Base-by-base conservation (phyloP, 2,113 vertebrate species). In the Heptranchias perlo region DNA sequence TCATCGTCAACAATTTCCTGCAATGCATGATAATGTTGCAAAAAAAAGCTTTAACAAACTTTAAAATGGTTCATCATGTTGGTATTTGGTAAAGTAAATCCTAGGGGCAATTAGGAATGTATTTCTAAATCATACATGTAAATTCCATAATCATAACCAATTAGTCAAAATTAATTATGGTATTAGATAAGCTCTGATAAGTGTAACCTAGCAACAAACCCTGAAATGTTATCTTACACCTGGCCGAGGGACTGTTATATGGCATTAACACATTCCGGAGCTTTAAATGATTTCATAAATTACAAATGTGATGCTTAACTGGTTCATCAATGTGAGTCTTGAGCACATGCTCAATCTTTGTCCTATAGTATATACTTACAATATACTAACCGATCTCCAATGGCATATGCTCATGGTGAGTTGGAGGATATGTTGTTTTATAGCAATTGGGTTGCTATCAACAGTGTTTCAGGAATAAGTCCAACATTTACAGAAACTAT, bases 71-170 rank as follows among this genome's bases (percentile, higher is more conserved):
- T 91, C 49, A 62, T 21, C 11, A 39, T 92, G 89, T 21, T n/a
- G 0, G 4, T 61, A 61, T 62, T 62, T 44, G 54, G 35, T 61
- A n/a, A 93, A 61, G 16, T 39, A 61, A 93, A 64, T 93, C 89
- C 89, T 23, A 39, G n/a, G 35, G 35, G 89, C 58, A 93, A 62
- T n/a, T 62, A 61, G n/a, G n/a, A 93, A 93, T 4, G 25, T 21
- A 76, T 76, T 91, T 91, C 54, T 93, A 93, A 93, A 64, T 93
- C 61, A 25, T 39, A 64, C n/a, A 35, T 93, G n/a, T 61, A 93
- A 64, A 93, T 93, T 93, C 89, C 18, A 93, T 39, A 62, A 93
- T 58, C 54, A 92, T n/a, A 61, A n/a, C 89, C 35, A 93, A 93
- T 93, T 62, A 62, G 58, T 93, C 58, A 93, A 61, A 44, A 93